Conservation (phyloP, 1,140 invertebrate genomes). For the Spodoptera litura region DNA sequence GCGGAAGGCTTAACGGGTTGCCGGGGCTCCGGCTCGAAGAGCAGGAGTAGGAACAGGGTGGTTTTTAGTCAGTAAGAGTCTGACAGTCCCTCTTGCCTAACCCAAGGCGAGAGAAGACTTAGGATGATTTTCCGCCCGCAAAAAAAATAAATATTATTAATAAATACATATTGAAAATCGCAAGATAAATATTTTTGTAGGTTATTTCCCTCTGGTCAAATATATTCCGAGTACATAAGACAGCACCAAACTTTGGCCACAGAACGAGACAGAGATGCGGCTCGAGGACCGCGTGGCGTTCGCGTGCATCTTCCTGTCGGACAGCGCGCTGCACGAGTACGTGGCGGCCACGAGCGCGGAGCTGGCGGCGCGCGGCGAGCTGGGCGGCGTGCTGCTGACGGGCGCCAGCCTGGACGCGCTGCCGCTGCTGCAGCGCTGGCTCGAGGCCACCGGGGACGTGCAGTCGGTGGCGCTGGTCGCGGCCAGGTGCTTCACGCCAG, state of each 20-base stretch:
- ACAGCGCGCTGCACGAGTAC: slow-evolving; percentile 92
- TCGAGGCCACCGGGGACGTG: slow-evolving; percentile 96
- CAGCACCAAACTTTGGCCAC: neutral
- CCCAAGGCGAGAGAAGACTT: too few relatives aligned
- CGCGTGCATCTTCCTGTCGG: slow-evolving; percentile 95
- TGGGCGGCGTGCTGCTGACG: slow-evolving; percentile 95
- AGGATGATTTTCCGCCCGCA: too few relatives aligned
- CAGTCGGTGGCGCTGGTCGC: slow-evolving; percentile 95
- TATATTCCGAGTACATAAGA: too few relatives aligned
- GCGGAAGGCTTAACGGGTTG: too few relatives aligned
- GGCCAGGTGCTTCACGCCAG: slow-evolving; percentile 90
- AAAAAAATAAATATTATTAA: too few relatives aligned
- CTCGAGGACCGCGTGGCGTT: slow-evolving; percentile 97
- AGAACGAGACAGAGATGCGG: slow-evolving; percentile 93
- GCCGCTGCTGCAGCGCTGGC: slow-evolving; percentile 94
- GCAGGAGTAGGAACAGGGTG: too few relatives aligned
- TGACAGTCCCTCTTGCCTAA: too few relatives aligned
- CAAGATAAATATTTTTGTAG: too few relatives aligned
- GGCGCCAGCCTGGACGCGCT: slow-evolving; percentile 89
- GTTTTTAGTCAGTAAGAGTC: too few relatives aligned
- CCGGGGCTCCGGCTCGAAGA: too few relatives aligned
- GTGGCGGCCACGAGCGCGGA: slow-evolving; percentile 90
- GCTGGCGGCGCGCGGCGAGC: slow-evolving; percentile 91
- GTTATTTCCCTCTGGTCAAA: too few relatives aligned
- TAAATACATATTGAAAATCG: too few relatives aligned